Evolutionary conservation across 2,113 vertebrate species (phyloP).

Genomic region (Hippocampus zosterae): DNA sequence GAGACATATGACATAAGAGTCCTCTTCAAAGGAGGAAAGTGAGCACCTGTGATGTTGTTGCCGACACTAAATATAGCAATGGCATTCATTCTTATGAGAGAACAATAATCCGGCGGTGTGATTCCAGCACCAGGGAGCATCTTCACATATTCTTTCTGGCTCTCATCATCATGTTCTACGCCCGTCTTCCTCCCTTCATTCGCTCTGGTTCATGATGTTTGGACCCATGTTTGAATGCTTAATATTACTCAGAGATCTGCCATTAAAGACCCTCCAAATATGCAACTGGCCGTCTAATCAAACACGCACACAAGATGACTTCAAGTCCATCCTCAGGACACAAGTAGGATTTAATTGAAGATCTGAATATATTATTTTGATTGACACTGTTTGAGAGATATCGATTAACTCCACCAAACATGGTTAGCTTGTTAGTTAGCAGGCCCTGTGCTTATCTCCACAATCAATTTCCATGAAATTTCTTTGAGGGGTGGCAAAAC

Average conservation of each 20-base stretch:
- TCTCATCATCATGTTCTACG: conserved; percentile 24
- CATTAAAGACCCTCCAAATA: conserved; percentile 48
- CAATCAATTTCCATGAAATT: neutral
- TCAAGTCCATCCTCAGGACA: neutral
- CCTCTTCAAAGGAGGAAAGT: conserved; percentile 14
- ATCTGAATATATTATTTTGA: neutral
- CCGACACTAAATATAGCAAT: conserved; percentile 53
- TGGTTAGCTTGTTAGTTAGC: neutral
- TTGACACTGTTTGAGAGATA: neutral
- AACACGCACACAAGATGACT: neutral
- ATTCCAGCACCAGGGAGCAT: conserved; percentile 24
- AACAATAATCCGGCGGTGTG: conserved; percentile 49
- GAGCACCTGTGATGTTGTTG: conserved; percentile 29
- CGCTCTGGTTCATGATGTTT: conserved; percentile 45
- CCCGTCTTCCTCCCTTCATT: conserved; percentile 16
- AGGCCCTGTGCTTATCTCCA: neutral
- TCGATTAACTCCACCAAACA: neutral
- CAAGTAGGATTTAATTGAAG: neutral
- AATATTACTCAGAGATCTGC: conserved; percentile 54
- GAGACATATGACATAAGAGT: conserved; percentile 31
- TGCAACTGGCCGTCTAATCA: conserved; percentile 4
- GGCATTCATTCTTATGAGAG: conserved; percentile 39
- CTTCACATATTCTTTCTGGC: conserved; percentile 32
- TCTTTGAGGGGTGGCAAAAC: neutral
- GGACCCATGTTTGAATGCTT: conserved; percentile 49